These are phyloP conservation scores for Eulemur albifrons DNA, from an alignment of 2,797 vertebrate species.

Conservation along the genomic window DNA sequence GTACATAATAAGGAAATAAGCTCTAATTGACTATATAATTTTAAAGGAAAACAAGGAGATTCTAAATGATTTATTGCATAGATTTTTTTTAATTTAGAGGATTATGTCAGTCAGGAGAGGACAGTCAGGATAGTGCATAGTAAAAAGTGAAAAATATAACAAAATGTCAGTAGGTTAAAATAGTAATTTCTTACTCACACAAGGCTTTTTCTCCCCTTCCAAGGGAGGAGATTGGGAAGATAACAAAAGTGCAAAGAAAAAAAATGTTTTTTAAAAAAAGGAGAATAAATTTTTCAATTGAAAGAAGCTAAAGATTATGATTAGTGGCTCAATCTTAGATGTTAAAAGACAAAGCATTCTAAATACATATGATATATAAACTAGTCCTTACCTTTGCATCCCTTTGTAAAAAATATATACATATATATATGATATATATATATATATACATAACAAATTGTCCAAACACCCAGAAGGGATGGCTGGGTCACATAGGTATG, in stretches of 20 bases:
- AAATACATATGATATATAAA: neutral
- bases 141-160: neutral
- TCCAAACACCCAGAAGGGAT: neutral
- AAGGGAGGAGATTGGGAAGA: neutral
- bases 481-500: neutral
- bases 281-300: neutral
- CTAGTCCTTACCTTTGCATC: neutral
- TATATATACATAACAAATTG: neutral
- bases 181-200: neutral
- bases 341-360: neutral
- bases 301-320: conserved; percentile 37
- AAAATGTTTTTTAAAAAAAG: neutral
- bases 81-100: neutral
- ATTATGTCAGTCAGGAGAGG: neutral
- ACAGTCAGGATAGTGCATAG: neutral
- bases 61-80: neutral
- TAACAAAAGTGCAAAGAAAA: neutral
- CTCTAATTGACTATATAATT: neutral
- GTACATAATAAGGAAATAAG: neutral
- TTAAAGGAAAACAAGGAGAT: conserved; percentile 1
- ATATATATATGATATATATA: neutral
- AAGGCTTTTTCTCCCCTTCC: neutral
- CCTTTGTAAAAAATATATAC: neutral
- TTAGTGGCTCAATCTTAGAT: neutral
- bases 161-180: neutral